phyloP scores from a whole-genome alignment of 2,797 vertebrate species.

The Distichodus sexfasciatus region DNA sequence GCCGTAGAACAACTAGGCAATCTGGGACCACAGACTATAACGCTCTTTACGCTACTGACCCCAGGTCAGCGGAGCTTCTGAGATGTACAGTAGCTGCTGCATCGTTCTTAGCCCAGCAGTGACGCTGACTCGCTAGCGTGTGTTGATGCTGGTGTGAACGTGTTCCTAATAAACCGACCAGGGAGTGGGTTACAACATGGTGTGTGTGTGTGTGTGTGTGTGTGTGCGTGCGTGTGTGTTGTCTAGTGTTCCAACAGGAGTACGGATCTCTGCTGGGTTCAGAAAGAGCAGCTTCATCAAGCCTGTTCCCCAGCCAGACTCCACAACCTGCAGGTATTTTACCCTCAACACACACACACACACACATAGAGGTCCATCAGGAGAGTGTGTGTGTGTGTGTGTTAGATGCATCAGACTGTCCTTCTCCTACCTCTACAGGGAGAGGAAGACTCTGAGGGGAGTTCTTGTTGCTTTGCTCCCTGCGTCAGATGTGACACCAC shows the following conservation, averaged over 20 bases:
- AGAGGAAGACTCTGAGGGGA: constrained; percentile 17
- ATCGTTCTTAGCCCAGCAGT: too few relatives aligned
- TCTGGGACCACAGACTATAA: too few relatives aligned
- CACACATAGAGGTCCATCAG: neutral
- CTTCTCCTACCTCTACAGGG: too few relatives aligned
- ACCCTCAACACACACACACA: constrained; percentile 8
- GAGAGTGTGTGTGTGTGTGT: constrained; percentile 1
- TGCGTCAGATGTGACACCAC: constrained; percentile 21
- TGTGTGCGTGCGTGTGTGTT: constrained; percentile 12
- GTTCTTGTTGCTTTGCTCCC: constrained; percentile 4
- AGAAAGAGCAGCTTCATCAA: constrained; percentile 80
- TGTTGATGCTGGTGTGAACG: too few relatives aligned
- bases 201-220: constrained; percentile 18
- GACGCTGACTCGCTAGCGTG: too few relatives aligned
- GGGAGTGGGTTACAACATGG: neutral
- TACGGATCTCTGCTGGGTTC: constrained; percentile 80
- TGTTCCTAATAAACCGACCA: too few relatives aligned
- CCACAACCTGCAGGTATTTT: constrained; percentile 49
- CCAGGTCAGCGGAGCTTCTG: too few relatives aligned
- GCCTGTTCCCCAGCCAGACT: constrained; percentile 81
- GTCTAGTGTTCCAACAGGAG: constrained; percentile 78
- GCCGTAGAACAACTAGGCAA: too few relatives aligned
- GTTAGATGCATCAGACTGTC: too few relatives aligned
- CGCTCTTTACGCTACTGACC: too few relatives aligned
- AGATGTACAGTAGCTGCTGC: too few relatives aligned